Evolutionary conservation across 2,113 vertebrate species (phyloP), one percentile per base, ranked within the genome.

Genomic region (Rhea americana): DNA sequence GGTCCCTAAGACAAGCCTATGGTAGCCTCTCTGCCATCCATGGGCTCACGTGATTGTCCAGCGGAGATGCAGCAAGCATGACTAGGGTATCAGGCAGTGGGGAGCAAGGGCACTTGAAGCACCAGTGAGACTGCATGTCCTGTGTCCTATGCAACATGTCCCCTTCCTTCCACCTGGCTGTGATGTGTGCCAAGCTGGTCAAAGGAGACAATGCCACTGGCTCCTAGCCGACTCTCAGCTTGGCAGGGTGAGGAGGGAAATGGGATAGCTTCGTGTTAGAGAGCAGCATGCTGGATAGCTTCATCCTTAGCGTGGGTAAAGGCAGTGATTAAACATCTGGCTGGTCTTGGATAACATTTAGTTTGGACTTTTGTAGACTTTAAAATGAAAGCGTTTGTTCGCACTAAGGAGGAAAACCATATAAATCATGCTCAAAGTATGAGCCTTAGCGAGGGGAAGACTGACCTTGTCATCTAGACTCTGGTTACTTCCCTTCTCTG

Each of bases 281-380:
- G 92, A 92, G 85, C 75, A 80, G 71, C 2, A 0, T 87, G 53
- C 41, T 80, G 84, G 66, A 78, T 63, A 89, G 67, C 63, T 89
- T 26, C 51, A 47, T 67, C 82, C 76, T 85, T 28, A 21, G 63
- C 2, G 0, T 56, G 85, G 61, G 85, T 61, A 90, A 82, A 87
- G 65, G 32, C 26, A 26, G 50, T 3, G 3, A 71, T 84, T 71
- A 74, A 76, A 68, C 51, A 75, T 51, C 45, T 91, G 84, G 18
- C 63, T 93, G 63, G 61, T 90, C 51, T 37, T 24, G 56, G 25
- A 15, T 72, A 83, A 78, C 61, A 35, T 78, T 91, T 76, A 50
- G 35, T 90, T 61, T 84, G 91, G 48, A 47, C 37, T 93, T 91
- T 76, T 87, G 55, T 28, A 51, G 75, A 63, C 65, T 85, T 93